Percentiles rank a stretch among this genome's conserved stretches.
Conservation (phyloP, 2,888 invertebrate genomes). For the Luffia ferchaultella region DNA sequence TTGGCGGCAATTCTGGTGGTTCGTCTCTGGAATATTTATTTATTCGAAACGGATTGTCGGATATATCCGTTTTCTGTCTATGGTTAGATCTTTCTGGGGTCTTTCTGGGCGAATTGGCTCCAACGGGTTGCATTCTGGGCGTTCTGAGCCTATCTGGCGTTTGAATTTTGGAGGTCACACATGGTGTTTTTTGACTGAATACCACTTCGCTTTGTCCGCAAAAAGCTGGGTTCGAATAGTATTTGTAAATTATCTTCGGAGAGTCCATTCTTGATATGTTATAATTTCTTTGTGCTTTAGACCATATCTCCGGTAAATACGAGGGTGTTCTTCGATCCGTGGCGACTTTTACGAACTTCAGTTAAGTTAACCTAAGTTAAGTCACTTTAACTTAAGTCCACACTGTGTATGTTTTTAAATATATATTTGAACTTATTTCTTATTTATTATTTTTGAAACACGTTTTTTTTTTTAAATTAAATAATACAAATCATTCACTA, state of each 20-base stretch:
- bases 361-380: too few species aligned
- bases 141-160: slow-evolving; percentile 33
- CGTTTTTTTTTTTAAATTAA: slow-evolving; percentile 3
- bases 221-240: slow-evolving; percentile 83
- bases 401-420: not conserved
- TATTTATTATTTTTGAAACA: not conserved
- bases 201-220: slow-evolving; percentile 77
- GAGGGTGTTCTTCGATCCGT: slow-evolving; percentile 32
- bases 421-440: too few species aligned
- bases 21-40: slow-evolving; percentile 31
- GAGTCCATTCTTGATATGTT: slow-evolving; percentile 45
- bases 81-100: slow-evolving; percentile 34
- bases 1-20: slow-evolving; percentile 52
- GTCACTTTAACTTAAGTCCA: not conserved
- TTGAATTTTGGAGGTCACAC: slow-evolving; percentile 31
- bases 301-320: slow-evolving; percentile 28
- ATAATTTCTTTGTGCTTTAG: slow-evolving; percentile 23
- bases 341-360: slow-evolving; percentile 15
- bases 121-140: slow-evolving; percentile 45
- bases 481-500: slow-evolving; percentile 2
- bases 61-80: slow-evolving; percentile 52
- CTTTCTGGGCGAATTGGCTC: slow-evolving; percentile 55
- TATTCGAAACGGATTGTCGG: slow-evolving; percentile 53
- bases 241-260: slow-evolving; percentile 64
- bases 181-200: slow-evolving; percentile 44